Percentiles rank a stretch among this genome's conserved stretches.
phyloP scores from a whole-genome alignment of 2,888 invertebrate genomes.

The Drosophila acutilabella region DNA sequence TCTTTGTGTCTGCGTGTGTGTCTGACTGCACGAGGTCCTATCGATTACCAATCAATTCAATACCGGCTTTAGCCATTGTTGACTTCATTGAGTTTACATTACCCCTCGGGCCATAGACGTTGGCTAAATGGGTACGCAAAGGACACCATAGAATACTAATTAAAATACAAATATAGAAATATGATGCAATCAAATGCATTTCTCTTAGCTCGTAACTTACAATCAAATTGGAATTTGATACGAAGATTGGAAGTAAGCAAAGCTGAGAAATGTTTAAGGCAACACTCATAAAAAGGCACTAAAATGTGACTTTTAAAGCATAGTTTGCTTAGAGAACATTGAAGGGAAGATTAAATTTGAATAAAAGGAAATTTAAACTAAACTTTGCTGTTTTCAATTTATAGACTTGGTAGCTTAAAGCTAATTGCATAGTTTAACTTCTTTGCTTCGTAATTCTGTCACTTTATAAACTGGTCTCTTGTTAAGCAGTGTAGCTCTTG shows the following conservation, averaged over 20 bases:
- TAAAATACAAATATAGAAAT: slow-evolving; percentile 33
- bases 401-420: no score
- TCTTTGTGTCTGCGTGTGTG: slow-evolving; percentile 1
- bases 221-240: background rate
- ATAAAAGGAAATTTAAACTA: no score
- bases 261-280: no score
- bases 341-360: no score
- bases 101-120: slow-evolving; percentile 10
- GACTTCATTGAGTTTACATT: slow-evolving; percentile 64
- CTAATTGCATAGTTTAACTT: no score
- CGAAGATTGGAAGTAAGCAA: background rate
- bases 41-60: slow-evolving; percentile 76
- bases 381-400: no score
- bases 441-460: no score
- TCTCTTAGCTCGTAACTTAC: background rate
- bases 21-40: slow-evolving; percentile 37
- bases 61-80: slow-evolving; percentile 66
- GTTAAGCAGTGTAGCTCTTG: background rate
- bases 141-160: slow-evolving; percentile 33
- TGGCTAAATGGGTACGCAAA: slow-evolving; percentile 3
- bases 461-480: background rate
- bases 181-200: slow-evolving; percentile 10
- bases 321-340: no score
- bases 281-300: no score
- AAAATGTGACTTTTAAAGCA: no score